Conservation (phyloP, 2,113 vertebrate species). For the Menidia beryllina region DNA sequence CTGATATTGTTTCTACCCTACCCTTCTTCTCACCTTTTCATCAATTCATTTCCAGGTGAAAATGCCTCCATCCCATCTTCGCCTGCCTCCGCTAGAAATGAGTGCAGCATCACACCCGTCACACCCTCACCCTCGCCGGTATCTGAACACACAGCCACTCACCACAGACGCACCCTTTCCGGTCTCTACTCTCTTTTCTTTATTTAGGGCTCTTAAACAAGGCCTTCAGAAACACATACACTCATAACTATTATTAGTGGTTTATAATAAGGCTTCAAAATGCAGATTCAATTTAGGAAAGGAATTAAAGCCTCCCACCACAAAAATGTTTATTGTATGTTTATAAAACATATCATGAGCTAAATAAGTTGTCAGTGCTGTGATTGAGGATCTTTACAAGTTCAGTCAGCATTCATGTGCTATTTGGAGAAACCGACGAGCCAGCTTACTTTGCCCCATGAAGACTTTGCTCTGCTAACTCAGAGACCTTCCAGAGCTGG, state of each 20-base stretch:
- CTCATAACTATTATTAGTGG: constrained; percentile 49
- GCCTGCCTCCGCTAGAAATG: constrained; percentile 82
- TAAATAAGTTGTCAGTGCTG: not conserved
- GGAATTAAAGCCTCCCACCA: not conserved
- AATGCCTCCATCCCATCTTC: constrained; percentile 82
- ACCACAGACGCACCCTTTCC: constrained; percentile 47
- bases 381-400: too few species aligned
- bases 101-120: constrained; percentile 91
- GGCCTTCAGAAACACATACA: constrained; percentile 36
- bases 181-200: constrained; percentile 29
- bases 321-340: too few species aligned
- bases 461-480: too few species aligned
- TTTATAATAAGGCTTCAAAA: constrained; percentile 39
- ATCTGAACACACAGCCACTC: constrained; percentile 41
- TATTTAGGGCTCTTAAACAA: constrained; percentile 46
- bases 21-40: not conserved
- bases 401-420: too few species aligned
- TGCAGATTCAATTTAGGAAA: not conserved
- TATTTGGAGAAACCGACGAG: too few species aligned
- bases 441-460: too few species aligned
- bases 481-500: too few species aligned
- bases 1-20: too few species aligned
- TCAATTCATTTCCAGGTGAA: constrained; percentile 71
- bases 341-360: too few species aligned
- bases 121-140: constrained; percentile 92